Percentiles rank a stretch among this genome's conserved stretches.
Conservation (phyloP, 2,797 vertebrate species). For the Gallinago solitaria region DNA sequence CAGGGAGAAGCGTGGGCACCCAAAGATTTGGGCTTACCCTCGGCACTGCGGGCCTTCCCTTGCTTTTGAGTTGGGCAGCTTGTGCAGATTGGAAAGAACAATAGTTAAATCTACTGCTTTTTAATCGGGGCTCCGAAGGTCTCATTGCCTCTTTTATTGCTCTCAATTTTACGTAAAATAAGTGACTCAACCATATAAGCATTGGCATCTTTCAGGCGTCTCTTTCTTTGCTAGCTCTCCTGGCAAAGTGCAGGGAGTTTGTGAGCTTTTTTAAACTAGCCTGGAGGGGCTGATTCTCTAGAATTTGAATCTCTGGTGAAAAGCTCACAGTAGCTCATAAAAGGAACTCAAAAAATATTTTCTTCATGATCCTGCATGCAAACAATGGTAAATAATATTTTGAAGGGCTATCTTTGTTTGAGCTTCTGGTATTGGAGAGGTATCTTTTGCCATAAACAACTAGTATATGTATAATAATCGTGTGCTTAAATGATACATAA, state of each 20-base stretch:
- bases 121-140: background rate
- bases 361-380: conserved; percentile 1
- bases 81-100: background rate
- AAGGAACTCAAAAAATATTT: conserved; percentile 45
- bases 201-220: conserved; percentile 12
- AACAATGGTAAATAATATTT: conserved; percentile 27
- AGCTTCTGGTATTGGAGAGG: background rate
- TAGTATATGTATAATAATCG: conserved; percentile 47
- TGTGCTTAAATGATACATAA: conserved; percentile 71
- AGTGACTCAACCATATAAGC: background rate
- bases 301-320: conserved; percentile 7
- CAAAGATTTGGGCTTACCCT: background rate
- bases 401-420: conserved; percentile 24
- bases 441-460: conserved; percentile 56
- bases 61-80: background rate
- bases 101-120: conserved; percentile 2
- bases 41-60: background rate
- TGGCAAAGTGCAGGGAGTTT: background rate
- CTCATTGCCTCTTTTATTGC: background rate
- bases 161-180: conserved; percentile 12
- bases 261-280: conserved; percentile 12
- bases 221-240: conserved; percentile 1
- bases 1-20: rapidly evolving
- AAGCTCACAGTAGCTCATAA: background rate
- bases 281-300: conserved; percentile 5